Percentiles rank a stretch among this genome's conserved stretches.
These are phyloP conservation scores for Drosophila anomelani DNA, from an alignment of 2,888 invertebrate genomes.

Conservation along the genomic window DNA sequence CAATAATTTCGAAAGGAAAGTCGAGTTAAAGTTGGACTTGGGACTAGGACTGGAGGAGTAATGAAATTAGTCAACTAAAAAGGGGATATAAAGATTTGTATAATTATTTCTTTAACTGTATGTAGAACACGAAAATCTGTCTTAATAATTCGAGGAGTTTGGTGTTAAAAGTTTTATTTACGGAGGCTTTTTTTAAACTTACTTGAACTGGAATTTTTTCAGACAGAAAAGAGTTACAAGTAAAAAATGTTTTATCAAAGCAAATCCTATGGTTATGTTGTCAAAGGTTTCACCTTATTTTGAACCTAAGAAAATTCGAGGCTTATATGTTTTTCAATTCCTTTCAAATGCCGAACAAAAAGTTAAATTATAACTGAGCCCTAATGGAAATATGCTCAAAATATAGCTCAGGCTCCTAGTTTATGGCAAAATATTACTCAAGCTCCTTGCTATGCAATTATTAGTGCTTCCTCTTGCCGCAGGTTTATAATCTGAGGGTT, in stretches of 20 bases:
- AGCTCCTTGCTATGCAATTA: slow-evolving; percentile 9
- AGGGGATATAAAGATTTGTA: background rate
- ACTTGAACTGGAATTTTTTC: background rate
- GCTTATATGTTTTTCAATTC: background rate
- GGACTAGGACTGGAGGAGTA: background rate
- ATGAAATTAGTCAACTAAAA: slow-evolving; percentile 7
- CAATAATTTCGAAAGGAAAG: background rate
- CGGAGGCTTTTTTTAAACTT: background rate
- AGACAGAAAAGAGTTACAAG: no score
- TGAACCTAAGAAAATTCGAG: no score
- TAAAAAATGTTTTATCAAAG: no score
- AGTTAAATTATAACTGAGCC: background rate
- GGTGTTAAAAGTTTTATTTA: background rate
- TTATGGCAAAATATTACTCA: slow-evolving; percentile 12
- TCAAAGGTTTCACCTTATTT: no score
- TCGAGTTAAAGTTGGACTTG: background rate
- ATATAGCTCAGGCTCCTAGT: background rate
- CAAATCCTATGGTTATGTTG: no score
- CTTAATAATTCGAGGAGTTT: background rate
- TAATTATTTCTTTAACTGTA: background rate
- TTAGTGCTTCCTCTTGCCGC: background rate
- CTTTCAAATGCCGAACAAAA: background rate
- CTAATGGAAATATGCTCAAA: background rate
- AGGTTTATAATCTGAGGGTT: slow-evolving; percentile 59
- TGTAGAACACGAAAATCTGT: background rate